Percentiles rank a stretch among this genome's conserved stretches.
These are phyloP conservation scores for Xestobium rufovillosum DNA, from an alignment of 2,888 invertebrate genomes.

Conservation along the genomic window DNA sequence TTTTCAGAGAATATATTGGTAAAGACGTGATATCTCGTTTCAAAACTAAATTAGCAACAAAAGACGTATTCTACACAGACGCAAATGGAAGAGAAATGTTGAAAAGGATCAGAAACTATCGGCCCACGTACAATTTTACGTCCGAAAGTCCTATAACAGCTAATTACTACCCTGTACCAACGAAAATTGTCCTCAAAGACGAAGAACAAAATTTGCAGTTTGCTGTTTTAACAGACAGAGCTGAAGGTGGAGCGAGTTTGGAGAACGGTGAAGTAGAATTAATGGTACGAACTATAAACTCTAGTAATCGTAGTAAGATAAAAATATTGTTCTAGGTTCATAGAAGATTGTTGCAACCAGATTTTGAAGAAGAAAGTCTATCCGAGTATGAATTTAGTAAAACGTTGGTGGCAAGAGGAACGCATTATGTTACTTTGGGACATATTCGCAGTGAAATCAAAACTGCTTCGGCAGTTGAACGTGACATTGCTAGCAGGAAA, in stretches of 20 bases:
- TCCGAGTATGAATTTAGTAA: slow-evolving; percentile 64
- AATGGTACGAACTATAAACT: slow-evolving; percentile 50
- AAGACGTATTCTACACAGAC: slow-evolving; percentile 77
- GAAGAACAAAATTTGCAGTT: slow-evolving; percentile 39
- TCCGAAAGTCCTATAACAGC: slow-evolving; percentile 66
- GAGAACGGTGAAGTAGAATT: slow-evolving; percentile 61
- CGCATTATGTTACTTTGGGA: slow-evolving; percentile 30
- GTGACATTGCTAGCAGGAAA: too few relatives aligned
- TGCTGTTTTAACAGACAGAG: slow-evolving; percentile 59
- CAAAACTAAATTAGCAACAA: slow-evolving; percentile 52
- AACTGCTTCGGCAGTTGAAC: too few relatives aligned
- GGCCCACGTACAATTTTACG: slow-evolving; percentile 69
- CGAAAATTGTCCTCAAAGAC: slow-evolving; percentile 65
- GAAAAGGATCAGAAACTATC: slow-evolving; percentile 55
- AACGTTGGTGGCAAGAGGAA: slow-evolving; percentile 62
- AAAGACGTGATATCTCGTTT: slow-evolving; percentile 76
- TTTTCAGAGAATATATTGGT: slow-evolving; percentile 49
- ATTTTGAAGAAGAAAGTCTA: slow-evolving; percentile 85
- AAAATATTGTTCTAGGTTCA: slow-evolving; percentile 56
- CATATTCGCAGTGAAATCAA: slow-evolving; percentile 19
- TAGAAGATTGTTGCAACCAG: slow-evolving; percentile 74
- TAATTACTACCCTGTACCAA: slow-evolving; percentile 88
- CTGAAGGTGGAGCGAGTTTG: slow-evolving; percentile 70
- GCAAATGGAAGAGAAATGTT: slow-evolving; percentile 84
- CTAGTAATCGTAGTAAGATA: too few relatives aligned